Evolutionary conservation across 2,888 invertebrate species (phyloP), one percentile per base, ranked within the genome.

Genomic region (Argyresthia goedartella): DNA sequence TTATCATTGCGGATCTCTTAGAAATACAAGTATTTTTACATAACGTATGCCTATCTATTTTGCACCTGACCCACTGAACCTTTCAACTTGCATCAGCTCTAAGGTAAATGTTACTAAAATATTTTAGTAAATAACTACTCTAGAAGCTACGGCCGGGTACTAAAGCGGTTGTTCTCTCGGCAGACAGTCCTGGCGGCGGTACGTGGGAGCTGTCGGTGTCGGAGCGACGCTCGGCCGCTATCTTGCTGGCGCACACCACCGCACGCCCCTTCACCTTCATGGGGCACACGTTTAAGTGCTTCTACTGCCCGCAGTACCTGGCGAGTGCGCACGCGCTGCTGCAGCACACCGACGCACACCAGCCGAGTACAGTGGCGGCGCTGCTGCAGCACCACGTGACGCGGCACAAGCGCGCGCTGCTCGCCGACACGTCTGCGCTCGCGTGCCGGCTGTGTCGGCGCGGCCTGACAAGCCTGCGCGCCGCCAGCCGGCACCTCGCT

Each of bases 281-380:
- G 65, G 77, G 77, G 0, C 69, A 63, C 1, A 69, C 66, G 49
- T 77, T 75, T 50, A 74, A 70, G 62, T 78, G 78, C 53, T 79
- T 79, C 53, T 78, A 60, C 54, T 79, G 79, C 54, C 52, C 54
- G 6, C 61, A 73, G 49, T 71, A 75, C 51, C 59, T 66, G 52
- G 65, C 68, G 0, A 74, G 78, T 6, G 36, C 64, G 0, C 33
- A 55, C 0, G 35, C 54, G 0, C 55, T 78, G 33, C 49, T 73
- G n/a, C 56, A 69, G 10, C 79, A 78, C 52, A 72, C 72, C 0
- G 36, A 53, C 0, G 58, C 59, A 0, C 78, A 79, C 46, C 53
- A 58, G 33, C 48, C 66, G 0, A 53, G 55, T 0, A 63, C 56
- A 8, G 52, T 63, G 4, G 56, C 63, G 1, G 49, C 45, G 0